Conservation (phyloP, 2,113 vertebrate species). For the Bubalus kerabau region DNA sequence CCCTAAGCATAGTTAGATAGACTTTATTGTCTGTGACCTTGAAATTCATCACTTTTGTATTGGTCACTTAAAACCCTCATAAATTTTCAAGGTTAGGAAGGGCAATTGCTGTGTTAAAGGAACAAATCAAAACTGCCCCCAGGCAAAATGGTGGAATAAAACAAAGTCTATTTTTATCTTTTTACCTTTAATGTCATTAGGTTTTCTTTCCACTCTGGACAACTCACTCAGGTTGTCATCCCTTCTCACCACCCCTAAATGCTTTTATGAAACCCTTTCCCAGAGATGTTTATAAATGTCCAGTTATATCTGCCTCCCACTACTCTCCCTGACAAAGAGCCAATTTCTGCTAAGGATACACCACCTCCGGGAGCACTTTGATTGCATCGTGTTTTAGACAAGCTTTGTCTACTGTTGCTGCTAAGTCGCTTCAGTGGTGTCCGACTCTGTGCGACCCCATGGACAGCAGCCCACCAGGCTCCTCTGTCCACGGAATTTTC, state of each 20-base stretch:
- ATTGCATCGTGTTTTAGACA: background rate
- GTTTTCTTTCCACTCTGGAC: background rate
- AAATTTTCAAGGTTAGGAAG: background rate
- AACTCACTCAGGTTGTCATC: background rate
- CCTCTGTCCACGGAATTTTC: too few relatives aligned
- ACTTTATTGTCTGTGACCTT: background rate
- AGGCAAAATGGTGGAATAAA: slow-evolving; percentile 9
- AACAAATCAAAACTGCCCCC: background rate
- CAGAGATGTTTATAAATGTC: background rate
- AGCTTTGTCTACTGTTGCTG: too few relatives aligned
- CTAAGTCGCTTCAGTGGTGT: too few relatives aligned
- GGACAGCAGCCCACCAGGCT: too few relatives aligned
- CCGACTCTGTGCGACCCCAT: too few relatives aligned
- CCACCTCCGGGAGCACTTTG: background rate
- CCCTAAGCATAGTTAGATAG: background rate
- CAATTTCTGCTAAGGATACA: background rate
- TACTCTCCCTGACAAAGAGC: background rate
- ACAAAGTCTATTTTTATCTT: slow-evolving; percentile 22
- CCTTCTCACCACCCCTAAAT: background rate
- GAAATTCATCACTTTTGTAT: background rate
- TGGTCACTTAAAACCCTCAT: background rate
- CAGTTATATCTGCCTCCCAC: background rate
- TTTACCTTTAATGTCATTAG: background rate
- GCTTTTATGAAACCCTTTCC: background rate
- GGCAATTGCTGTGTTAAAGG: background rate